Conservation (phyloP, 2,888 invertebrate genomes). For the Caenorhabditis zanzibari region DNA sequence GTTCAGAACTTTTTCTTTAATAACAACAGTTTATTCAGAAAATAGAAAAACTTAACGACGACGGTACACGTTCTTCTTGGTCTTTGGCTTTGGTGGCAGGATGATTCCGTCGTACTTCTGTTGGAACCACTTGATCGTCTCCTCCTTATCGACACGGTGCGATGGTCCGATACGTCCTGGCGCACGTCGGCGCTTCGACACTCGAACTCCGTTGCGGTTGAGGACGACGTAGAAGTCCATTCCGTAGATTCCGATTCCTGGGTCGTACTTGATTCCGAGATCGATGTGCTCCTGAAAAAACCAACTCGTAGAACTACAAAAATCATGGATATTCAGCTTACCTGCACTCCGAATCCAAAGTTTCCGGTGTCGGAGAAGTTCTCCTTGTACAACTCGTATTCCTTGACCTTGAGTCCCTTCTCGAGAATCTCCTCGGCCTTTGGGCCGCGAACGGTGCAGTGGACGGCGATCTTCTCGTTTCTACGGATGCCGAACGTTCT, state of each 20-base stretch:
- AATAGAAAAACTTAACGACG: slow-evolving; percentile 68
- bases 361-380: slow-evolving; percentile 95
- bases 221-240: slow-evolving; percentile 99
- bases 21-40: slow-evolving; percentile 68
- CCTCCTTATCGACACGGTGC: slow-evolving; percentile 96
- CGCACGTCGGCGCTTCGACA: slow-evolving; percentile 94
- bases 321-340: neutral
- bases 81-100: slow-evolving; percentile 89
- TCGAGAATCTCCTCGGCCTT: slow-evolving; percentile 99
- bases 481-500: slow-evolving; percentile 99
- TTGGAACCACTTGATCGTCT: slow-evolving; percentile 99
- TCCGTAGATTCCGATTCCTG: slow-evolving; percentile 99
- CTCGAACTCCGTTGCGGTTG: slow-evolving; percentile 97
- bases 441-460: slow-evolving; percentile 98
- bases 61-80: slow-evolving; percentile 66
- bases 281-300: slow-evolving; percentile 93
- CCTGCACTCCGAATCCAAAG: slow-evolving; percentile 96
- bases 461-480: slow-evolving; percentile 99
- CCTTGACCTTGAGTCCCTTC: slow-evolving; percentile 96
- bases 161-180: slow-evolving; percentile 94
- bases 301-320: neutral
- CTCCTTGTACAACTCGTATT: slow-evolving; percentile 97
- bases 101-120: slow-evolving; percentile 99
- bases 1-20: slow-evolving; percentile 6
- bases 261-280: slow-evolving; percentile 98